Percentiles rank a stretch among this genome's conserved stretches.
phyloP scores from a whole-genome alignment of 2,797 vertebrate genomes.

The Eulemur rubriventer region DNA sequence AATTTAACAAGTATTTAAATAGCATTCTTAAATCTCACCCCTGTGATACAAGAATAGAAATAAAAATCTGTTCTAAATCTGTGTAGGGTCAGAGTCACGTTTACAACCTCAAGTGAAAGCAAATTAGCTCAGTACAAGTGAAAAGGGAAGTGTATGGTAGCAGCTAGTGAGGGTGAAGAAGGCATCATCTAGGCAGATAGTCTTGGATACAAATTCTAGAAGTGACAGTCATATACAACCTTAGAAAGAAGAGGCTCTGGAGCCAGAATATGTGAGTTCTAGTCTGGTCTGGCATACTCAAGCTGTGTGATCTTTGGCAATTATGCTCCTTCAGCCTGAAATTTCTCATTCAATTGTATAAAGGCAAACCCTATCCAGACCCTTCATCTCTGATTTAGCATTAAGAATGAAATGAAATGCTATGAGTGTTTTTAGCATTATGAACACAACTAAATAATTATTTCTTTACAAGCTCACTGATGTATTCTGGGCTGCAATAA shows the following conservation, averaged over 20 bases:
- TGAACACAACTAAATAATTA: conserved; percentile 21
- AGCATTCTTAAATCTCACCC: conserved; percentile 49
- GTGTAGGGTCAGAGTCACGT: conserved; percentile 28
- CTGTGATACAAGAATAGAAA: conserved; percentile 53
- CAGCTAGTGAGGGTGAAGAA: neutral
- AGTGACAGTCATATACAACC: neutral
- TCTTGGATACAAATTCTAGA: neutral
- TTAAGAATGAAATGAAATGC: conserved; percentile 48
- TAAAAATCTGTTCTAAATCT: conserved; percentile 51
- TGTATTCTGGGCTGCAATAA: conserved; percentile 3
- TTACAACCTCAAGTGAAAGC: conserved; percentile 35
- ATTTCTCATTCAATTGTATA: conserved; percentile 46
- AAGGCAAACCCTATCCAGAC: neutral
- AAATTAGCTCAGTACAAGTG: conserved; percentile 14
- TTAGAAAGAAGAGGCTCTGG: neutral
- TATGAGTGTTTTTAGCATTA: neutral
- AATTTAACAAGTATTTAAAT: conserved; percentile 60
- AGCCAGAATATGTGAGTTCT: neutral
- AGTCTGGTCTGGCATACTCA: neutral
- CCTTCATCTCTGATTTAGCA: conserved; percentile 38
- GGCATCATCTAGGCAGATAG: neutral
- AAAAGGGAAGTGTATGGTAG: neutral
- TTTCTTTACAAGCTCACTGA: neutral
- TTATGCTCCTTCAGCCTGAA: neutral
- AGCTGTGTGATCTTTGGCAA: neutral